phyloP scores from a whole-genome alignment of 1,140 invertebrate genomes.

The Neotoxoptera formosana region DNA sequence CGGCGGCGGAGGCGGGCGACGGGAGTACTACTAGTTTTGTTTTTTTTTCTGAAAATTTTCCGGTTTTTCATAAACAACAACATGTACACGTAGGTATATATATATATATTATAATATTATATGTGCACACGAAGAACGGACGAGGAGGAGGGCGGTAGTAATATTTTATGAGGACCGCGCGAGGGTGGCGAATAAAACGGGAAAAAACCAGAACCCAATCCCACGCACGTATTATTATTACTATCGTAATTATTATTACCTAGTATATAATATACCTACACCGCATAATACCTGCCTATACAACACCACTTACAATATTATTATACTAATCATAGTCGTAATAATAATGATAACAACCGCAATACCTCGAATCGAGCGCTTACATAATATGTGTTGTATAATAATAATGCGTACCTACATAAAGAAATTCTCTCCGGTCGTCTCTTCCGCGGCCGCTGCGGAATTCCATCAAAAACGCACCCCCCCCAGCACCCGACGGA shows the following conservation, averaged over 20 bases:
- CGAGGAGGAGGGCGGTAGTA: background rate
- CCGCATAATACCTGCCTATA: background rate
- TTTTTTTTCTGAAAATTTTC: constrained; percentile 29
- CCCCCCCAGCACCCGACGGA: too few relatives aligned
- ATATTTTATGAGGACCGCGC: constrained; percentile 46
- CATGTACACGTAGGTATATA: background rate
- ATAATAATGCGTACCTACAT: background rate
- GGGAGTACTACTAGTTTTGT: constrained; percentile 11
- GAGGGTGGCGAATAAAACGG: constrained; percentile 13
- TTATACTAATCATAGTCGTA: background rate
- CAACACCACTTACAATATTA: background rate
- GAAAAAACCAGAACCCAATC: background rate
- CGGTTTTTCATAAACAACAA: constrained; percentile 9
- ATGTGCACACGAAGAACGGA: background rate
- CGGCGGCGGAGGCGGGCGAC: background rate
- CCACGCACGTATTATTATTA: background rate
- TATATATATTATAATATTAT: background rate
- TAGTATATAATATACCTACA: too few relatives aligned
- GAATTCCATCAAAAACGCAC: background rate
- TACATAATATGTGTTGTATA: background rate
- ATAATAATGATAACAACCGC: background rate
- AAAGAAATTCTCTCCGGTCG: background rate
- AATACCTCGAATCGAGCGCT: background rate
- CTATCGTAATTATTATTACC: too few relatives aligned
- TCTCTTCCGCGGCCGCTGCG: background rate